These are phyloP conservation scores for Latrodectus geometricus DNA, from an alignment of 1,140 invertebrate species.

Conservation along the genomic window DNA sequence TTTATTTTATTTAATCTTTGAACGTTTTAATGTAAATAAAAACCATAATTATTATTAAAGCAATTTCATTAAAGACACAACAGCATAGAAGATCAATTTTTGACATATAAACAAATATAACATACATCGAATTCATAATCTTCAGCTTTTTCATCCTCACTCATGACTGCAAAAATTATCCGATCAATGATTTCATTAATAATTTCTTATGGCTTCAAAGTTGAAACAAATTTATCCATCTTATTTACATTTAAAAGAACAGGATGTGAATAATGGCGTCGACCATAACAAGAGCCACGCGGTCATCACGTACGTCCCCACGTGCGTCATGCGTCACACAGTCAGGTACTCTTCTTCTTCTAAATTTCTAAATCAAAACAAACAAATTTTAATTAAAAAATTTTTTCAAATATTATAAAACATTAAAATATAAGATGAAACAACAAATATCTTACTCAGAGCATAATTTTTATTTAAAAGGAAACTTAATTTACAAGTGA, in stretches of 20 bases:
- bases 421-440: too few species aligned
- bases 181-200: too few species aligned
- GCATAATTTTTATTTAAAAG: too few species aligned
- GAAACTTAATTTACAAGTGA: too few species aligned
- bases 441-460: too few species aligned
- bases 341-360: slow-evolving; percentile 2
- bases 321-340: slow-evolving; percentile 39
- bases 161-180: slow-evolving; percentile 6
- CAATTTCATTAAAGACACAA: too few species aligned
- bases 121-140: slow-evolving; percentile 55
- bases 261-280: slow-evolving; percentile 53
- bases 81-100: too few species aligned
- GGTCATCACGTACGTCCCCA: slow-evolving; percentile 49
- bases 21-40: too few species aligned
- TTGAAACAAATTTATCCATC: not conserved
- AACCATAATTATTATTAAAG: too few species aligned
- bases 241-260: not conserved
- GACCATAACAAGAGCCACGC: slow-evolving; percentile 55
- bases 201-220: not conserved
- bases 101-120: not conserved
- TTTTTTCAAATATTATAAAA: too few species aligned
- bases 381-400: not conserved
- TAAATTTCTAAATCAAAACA: not conserved
- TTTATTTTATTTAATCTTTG: too few species aligned
- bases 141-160: slow-evolving; percentile 45